Base-by-base conservation (phyloP, 1,140 invertebrate genomes). In the Heterodera carotae region DNA sequence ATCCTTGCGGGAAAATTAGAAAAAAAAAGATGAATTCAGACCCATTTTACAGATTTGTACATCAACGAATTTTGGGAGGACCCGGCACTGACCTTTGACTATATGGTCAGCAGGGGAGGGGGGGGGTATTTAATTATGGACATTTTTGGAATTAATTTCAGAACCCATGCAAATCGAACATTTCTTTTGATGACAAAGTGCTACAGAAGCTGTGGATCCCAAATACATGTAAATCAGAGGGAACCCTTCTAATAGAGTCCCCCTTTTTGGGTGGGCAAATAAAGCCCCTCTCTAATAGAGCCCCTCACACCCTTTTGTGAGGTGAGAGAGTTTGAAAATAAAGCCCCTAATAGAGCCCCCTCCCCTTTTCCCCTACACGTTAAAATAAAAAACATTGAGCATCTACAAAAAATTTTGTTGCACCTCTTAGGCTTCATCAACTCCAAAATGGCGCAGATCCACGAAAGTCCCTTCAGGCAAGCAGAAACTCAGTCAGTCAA, bases 41-140 rank as follows among this genome's bases (percentile, higher is more conserved):
- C 6, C 12, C 12, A 43, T 8, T 8, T 12, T 86, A 33, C 43
- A 87, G 85, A 86, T 78, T 64, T 87, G n/a, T 87, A 87, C 64
- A 85, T 87, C 36, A 87, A 87, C 75, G 85, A 87, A 77, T 87
- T 88, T 36, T 87, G 85, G 85, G 85, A 84, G 69, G 85, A 87
- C 77, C 85, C 85, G 12, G 86, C 86, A 18, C 68, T 87, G n/a
- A 76, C 78, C 18, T 87, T 80, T 70, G 85, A 88, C 25, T 81
- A 85, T 64, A 85, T 88, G 82, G 84, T 84, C 76, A 64, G 77
- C 82, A 12, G 81, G 84, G 70, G 81, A 85, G 60, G 27, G 62
- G 18, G 76, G n/a, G n/a, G n/a, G n/a, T n/a, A n/a, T n/a, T n/a
- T n/a, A n/a, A 82, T 78, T 78, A 79, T 56, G 77, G 75, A 34